phyloP scores from a whole-genome alignment of 2,113 vertebrate species.

The Eurystomus gularis region DNA sequence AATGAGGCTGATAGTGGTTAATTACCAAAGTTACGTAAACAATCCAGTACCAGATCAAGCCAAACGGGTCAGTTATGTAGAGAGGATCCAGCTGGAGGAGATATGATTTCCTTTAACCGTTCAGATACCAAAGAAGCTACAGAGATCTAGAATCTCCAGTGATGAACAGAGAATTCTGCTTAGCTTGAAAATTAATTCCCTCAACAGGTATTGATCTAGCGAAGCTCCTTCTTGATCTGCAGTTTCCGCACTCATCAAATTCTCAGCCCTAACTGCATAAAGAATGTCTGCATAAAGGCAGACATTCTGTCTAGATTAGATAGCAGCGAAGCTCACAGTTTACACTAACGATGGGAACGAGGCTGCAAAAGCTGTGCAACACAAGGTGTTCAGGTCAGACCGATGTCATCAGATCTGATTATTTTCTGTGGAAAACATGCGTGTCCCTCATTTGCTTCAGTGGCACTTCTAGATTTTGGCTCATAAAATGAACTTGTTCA shows the following conservation, averaged over 20 bases:
- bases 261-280: not conserved
- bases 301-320: accelerated
- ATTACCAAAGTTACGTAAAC: constrained; percentile 79
- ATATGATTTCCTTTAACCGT: constrained; percentile 71
- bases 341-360: not conserved
- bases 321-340: not conserved
- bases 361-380: not conserved
- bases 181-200: not conserved
- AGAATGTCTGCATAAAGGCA: not conserved
- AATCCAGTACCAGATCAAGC: constrained; percentile 76
- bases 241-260: not conserved
- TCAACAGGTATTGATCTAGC: accelerated
- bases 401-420: not conserved
- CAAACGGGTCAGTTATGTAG: constrained; percentile 74
- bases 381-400: not conserved
- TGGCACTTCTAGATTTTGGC: not conserved
- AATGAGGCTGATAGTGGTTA: constrained; percentile 82
- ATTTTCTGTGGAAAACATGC: not conserved
- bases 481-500: not conserved
- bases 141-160: not conserved
- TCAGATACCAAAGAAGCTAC: constrained; percentile 35
- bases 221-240: not conserved
- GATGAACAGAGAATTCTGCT: not conserved
- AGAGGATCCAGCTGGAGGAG: constrained; percentile 76
- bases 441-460: not conserved